These are phyloP conservation scores for Nycticebus coucang DNA, from an alignment of 2,113 vertebrate genomes.

Conservation along the genomic window DNA sequence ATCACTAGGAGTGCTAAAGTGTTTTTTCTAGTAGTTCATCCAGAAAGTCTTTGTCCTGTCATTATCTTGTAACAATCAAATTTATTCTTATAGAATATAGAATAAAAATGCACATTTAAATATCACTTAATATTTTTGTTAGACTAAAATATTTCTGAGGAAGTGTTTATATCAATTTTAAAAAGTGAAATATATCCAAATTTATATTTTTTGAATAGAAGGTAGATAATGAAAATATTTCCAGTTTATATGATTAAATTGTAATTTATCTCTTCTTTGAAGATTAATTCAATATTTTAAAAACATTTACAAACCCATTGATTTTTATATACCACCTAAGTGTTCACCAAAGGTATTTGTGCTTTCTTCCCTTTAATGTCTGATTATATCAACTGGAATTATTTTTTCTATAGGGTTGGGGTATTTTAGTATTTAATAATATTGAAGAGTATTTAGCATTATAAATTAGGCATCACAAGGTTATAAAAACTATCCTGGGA, in stretches of 20 bases:
- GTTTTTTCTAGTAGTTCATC: neutral
- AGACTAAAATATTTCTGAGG: neutral
- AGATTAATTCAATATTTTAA: neutral
- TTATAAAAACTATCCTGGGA: neutral
- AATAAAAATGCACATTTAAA: neutral
- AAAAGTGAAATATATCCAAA: constrained; percentile 11
- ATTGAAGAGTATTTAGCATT: neutral
- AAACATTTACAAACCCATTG: neutral
- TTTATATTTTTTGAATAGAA: neutral
- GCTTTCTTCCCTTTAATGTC: neutral
- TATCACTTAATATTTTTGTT: neutral
- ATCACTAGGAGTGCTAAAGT: neutral
- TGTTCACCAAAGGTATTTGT: neutral
- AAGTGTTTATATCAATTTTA: neutral
- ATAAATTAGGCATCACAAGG: neutral
- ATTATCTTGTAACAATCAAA: neutral
- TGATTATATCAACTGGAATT: neutral
- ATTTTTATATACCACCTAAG: neutral
- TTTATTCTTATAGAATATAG: neutral
- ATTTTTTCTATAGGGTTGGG: neutral
- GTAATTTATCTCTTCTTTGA: neutral
- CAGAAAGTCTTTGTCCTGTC: neutral
- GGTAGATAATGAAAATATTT: neutral
- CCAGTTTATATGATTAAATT: neutral
- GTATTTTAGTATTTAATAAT: constrained; percentile 13